Evolutionary conservation across 2,113 vertebrate species (phyloP).

Genomic region (Onychorhynchus coronatus): DNA sequence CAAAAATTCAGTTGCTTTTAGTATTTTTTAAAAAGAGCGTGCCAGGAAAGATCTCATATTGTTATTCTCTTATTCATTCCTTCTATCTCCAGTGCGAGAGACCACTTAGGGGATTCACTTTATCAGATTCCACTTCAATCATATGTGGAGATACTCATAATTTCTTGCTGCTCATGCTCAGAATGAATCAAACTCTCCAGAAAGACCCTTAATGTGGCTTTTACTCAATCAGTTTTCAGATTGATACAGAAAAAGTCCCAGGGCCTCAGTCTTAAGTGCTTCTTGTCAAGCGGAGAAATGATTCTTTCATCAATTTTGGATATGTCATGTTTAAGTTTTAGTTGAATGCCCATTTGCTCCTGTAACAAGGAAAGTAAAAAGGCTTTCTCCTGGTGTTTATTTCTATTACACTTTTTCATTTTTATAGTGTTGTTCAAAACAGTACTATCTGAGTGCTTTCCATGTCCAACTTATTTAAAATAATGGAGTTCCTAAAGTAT

Average conservation of each 20-base stretch:
- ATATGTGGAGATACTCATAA: neutral
- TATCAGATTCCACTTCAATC: neutral
- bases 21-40: fast-evolving
- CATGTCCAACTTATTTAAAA: neutral
- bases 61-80: neutral
- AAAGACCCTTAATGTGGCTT: neutral
- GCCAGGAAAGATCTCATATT: neutral
- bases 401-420: neutral
- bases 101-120: neutral
- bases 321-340: neutral
- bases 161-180: neutral
- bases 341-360: neutral
- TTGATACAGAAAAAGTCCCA: neutral
- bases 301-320: neutral
- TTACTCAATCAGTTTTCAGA: neutral
- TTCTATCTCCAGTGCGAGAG: neutral
- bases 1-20: neutral
- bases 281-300: neutral
- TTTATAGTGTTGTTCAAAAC: neutral
- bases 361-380: neutral
- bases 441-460: neutral
- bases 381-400: neutral
- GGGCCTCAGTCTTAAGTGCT: neutral
- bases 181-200: neutral
- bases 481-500: neutral